phyloP scores from a whole-genome alignment of 2,888 invertebrate genomes.

The Drosophila conformis region DNA sequence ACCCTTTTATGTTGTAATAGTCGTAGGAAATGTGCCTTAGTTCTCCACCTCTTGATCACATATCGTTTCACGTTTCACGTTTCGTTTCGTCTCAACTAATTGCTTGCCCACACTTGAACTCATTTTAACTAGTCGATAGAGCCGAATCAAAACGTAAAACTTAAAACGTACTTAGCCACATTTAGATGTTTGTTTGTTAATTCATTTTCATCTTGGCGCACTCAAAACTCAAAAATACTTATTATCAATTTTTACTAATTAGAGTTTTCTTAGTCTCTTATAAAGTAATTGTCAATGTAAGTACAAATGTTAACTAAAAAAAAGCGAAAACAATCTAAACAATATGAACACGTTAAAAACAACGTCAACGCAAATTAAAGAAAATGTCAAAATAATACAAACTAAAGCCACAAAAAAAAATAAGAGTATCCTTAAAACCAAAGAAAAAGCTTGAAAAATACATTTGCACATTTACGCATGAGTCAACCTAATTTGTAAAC shows the following conservation, averaged over 20 bases:
- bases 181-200: slow-evolving; percentile 35
- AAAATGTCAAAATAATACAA: slow-evolving; percentile 45
- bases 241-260: slow-evolving; percentile 37
- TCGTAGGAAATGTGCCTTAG: slow-evolving; percentile 68
- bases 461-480: slow-evolving; percentile 85
- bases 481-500: slow-evolving; percentile 83
- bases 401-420: slow-evolving; percentile 22
- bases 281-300: slow-evolving; percentile 79
- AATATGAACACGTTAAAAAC: slow-evolving; percentile 47
- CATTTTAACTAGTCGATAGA: slow-evolving; percentile 38
- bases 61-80: slow-evolving; percentile 15
- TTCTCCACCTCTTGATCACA: slow-evolving; percentile 27
- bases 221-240: slow-evolving; percentile 28
- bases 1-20: slow-evolving; percentile 65
- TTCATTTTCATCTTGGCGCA: slow-evolving; percentile 53
- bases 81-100: slow-evolving; percentile 27
- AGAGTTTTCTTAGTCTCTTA: slow-evolving; percentile 63
- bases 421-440: slow-evolving; percentile 24
- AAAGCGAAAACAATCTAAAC: slow-evolving; percentile 40
- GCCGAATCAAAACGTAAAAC: slow-evolving; percentile 24
- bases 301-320: slow-evolving; percentile 62
- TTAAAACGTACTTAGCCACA: slow-evolving; percentile 28
- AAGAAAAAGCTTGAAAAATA: slow-evolving; percentile 84
- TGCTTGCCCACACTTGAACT: slow-evolving; percentile 63
- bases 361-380: slow-evolving; percentile 53